phyloP scores from a whole-genome alignment of 2,113 vertebrate species.

The Uropsilus gracilis region DNA sequence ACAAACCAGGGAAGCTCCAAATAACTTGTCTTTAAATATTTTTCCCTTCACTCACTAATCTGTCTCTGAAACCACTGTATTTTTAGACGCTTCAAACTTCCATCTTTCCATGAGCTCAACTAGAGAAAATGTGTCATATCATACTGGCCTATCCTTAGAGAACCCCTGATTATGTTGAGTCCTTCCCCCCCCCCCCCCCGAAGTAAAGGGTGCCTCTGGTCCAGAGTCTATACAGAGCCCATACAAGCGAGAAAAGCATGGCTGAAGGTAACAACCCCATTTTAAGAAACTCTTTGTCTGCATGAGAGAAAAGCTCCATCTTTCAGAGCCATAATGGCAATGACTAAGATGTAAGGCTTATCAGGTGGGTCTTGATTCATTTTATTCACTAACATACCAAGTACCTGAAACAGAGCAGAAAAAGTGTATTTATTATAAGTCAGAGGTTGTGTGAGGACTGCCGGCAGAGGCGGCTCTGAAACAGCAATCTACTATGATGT shows the following conservation, averaged over 20 bases:
- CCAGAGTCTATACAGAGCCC: background rate
- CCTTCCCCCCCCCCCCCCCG: background rate
- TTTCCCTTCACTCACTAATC: conserved; percentile 65
- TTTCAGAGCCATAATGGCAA: background rate
- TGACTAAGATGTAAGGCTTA: background rate
- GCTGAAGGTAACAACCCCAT: background rate
- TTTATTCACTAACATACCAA: background rate
- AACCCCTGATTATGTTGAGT: background rate
- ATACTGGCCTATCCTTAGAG: conserved; percentile 43
- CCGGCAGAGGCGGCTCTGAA: background rate
- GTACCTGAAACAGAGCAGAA: background rate
- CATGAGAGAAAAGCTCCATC: background rate
- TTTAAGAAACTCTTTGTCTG: conserved; percentile 10
- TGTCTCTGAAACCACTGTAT: conserved; percentile 67
- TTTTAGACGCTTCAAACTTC: conserved; percentile 67
- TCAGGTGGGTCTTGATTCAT: background rate
- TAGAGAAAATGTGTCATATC: conserved; percentile 47
- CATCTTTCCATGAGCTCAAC: conserved; percentile 55
- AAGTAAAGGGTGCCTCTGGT: background rate
- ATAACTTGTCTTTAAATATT: conserved; percentile 73
- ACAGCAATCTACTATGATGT: background rate
- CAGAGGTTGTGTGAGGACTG: background rate
- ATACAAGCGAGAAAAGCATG: background rate
- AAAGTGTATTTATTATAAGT: background rate
- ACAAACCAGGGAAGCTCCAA: conserved; percentile 59